Conservation (phyloP, 2,888 invertebrate species). For the Galeopsomyia nigrocyanea region DNA sequence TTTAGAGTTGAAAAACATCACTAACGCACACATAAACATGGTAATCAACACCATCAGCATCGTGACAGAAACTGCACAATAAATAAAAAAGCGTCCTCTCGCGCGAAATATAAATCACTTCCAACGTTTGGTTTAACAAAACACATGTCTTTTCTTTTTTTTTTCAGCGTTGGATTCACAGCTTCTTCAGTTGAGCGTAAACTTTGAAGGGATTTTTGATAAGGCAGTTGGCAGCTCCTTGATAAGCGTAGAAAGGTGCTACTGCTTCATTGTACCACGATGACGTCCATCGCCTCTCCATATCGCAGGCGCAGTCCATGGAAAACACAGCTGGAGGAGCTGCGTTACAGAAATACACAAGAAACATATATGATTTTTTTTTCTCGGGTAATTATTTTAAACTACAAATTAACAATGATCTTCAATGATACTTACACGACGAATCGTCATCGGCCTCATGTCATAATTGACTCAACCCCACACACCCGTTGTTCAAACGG, state of each 20-base stretch:
- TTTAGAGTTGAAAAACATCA: no score
- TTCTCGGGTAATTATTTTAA: not conserved
- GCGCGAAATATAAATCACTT: not conserved
- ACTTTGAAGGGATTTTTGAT: conserved; percentile 59
- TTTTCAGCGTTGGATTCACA: conserved; percentile 12
- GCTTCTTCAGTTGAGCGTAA: conserved; percentile 51
- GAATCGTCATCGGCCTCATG: conserved; percentile 71
- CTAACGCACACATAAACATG: no score
- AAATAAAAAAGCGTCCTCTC: conserved; percentile 36
- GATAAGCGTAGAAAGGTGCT: conserved; percentile 59
- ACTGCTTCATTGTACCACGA: conserved; percentile 51
- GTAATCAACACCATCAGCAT: conserved; percentile 9
- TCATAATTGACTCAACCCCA: conserved; percentile 73
- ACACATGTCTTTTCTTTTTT: no score
- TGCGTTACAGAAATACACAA: conserved; percentile 48
- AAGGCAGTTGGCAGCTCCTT: conserved; percentile 55
- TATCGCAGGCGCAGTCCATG: conserved; percentile 67
- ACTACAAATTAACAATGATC: not conserved
- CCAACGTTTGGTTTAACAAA: no score
- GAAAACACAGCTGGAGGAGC: conserved; percentile 55
- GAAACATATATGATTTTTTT: not conserved
- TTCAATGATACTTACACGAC: conserved; percentile 68
- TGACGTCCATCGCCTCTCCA: conserved; percentile 62
- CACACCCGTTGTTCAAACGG: conserved; percentile 84
- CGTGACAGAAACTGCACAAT: conserved; percentile 19